phyloP scores from a whole-genome alignment of 2,797 vertebrate species.

The Smutsia gigantea region DNA sequence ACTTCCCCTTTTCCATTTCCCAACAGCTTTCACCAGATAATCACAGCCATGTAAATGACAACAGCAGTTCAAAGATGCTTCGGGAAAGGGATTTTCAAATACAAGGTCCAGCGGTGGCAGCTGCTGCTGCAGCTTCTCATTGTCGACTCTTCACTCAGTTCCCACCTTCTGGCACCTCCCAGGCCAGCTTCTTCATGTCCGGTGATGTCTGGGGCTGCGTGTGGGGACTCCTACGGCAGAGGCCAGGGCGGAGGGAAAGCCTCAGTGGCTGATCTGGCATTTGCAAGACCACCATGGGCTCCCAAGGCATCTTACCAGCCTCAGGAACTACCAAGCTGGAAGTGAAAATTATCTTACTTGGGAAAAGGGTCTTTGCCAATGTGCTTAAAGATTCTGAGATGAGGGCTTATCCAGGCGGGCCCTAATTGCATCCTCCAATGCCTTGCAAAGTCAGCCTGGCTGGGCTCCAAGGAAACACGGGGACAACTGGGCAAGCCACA shows the following conservation, averaged over 20 bases:
- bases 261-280: background rate
- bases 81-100: slow-evolving; percentile 52
- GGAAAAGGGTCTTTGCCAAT: background rate
- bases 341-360: background rate
- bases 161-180: background rate
- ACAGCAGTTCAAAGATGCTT: slow-evolving; percentile 56
- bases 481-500: background rate
- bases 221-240: background rate
- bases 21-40: background rate
- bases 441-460: background rate
- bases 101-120: background rate
- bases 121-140: background rate
- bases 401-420: background rate
- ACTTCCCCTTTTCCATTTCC: slow-evolving; percentile 63
- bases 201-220: background rate
- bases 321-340: background rate
- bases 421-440: background rate
- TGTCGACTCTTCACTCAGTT: background rate
- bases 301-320: background rate
- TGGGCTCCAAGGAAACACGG: background rate
- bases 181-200: background rate
- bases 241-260: background rate
- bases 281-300: background rate
- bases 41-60: slow-evolving; percentile 13
- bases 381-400: background rate